phyloP scores from a whole-genome alignment of 2,113 vertebrate genomes.

The Carassius auratus region DNA sequence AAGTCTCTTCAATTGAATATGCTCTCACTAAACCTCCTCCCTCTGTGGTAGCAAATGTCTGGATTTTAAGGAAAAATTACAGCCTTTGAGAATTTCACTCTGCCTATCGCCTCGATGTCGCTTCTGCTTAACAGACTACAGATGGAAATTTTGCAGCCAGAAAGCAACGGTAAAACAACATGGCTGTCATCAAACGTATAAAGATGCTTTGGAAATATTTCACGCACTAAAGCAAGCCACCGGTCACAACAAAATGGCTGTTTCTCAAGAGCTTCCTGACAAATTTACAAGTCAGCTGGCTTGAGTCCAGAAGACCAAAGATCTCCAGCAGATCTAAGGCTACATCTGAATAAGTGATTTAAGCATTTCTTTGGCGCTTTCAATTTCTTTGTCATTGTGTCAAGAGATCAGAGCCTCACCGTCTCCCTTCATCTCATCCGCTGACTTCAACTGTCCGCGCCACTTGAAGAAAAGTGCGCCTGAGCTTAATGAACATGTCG shows the following conservation, averaged over 20 bases:
- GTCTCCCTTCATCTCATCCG: constrained; percentile 29
- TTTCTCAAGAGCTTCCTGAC: constrained; percentile 21
- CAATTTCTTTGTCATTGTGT: constrained; percentile 16
- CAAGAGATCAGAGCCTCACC: constrained; percentile 36
- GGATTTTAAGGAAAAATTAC: constrained; percentile 44
- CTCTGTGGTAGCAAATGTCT: constrained; percentile 7
- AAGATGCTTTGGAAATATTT: neutral
- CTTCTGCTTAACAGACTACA: neutral
- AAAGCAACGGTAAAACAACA: constrained; percentile 16
- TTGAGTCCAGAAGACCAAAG: constrained; percentile 6
- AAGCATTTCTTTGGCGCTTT: constrained; percentile 18
- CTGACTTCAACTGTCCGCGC: constrained; percentile 29
- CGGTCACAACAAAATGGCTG: constrained; percentile 17
- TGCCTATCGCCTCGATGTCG: constrained; percentile 27
- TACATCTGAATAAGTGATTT: constrained; percentile 43
- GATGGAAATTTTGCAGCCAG: constrained; percentile 5
- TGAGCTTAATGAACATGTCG: constrained; percentile 72
- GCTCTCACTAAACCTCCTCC: constrained; percentile 27
- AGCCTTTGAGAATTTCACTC: constrained; percentile 36
- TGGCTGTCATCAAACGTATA: neutral
- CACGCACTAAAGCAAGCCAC: neutral
- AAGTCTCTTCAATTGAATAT: constrained; percentile 26
- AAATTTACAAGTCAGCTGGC: constrained; percentile 38
- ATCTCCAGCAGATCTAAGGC: constrained; percentile 31
- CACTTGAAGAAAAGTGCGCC: constrained; percentile 66